Evolutionary conservation across 1,140 invertebrate genomes (phyloP).

Genomic region (Diabrotica undecimpunctata): DNA sequence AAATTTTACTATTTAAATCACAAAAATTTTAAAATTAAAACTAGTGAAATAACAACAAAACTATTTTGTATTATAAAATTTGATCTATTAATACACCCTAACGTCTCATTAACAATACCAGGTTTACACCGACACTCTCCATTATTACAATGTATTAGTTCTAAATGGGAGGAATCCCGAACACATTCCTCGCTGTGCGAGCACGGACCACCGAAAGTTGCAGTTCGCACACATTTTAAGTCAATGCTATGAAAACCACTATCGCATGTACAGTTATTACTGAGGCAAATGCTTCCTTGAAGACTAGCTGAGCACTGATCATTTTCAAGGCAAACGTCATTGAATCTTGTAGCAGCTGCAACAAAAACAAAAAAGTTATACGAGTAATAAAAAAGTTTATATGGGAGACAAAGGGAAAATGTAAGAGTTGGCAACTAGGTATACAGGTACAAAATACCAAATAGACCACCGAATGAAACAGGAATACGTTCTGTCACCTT

Average conservation of each 20-base stretch:
- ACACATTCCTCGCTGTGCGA: constrained; percentile 23
- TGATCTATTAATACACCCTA: constrained; percentile 5
- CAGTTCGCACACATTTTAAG: constrained; percentile 21
- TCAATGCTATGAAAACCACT: constrained; percentile 23
- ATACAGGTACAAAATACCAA: no score
- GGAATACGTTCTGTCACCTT: no score
- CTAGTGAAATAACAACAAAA: neutral
- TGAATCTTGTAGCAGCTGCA: constrained; percentile 31
- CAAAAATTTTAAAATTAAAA: neutral
- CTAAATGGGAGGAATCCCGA: neutral
- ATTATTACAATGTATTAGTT: constrained; percentile 19
- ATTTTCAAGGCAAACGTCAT: constrained; percentile 29
- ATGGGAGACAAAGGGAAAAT: no score
- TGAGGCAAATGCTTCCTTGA: constrained; percentile 23
- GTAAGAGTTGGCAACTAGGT: no score
- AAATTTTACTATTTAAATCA: neutral
- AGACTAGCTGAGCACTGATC: constrained; percentile 31
- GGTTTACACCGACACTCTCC: constrained; percentile 26
- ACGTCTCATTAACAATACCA: constrained; percentile 11
- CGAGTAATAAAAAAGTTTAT: no score
- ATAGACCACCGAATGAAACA: no score
- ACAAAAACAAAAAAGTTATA: neutral
- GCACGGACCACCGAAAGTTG: constrained; percentile 20
- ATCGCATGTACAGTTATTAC: constrained; percentile 26
- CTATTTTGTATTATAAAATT: neutral